Evolutionary conservation across 1,140 invertebrate genomes (phyloP), one percentile per base, ranked within the genome.

Genomic region (Elymnias hypermnestra): DNA sequence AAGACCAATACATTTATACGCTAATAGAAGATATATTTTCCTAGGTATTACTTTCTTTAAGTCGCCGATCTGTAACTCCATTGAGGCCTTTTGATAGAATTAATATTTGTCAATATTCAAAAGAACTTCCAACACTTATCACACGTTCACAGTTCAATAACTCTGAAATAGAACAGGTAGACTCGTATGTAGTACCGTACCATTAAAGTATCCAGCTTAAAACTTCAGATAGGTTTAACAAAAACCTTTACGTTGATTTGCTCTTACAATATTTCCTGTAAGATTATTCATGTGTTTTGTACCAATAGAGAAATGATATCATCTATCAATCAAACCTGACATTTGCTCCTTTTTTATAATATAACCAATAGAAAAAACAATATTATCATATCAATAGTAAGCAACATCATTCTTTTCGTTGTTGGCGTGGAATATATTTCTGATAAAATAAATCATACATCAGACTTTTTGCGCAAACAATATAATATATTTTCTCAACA

Each of bases 61-160:
- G 19, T 4, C 3, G 6, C 3, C 19, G 3, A 9, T 29, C 10
- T 13, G 14, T 29, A 9, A 29, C 19, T 12, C 26, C 14, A 29
- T 29, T 37, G 5, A 37, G 5, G 35, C 3, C 33, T 9, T n/a
- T 22, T 37, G 35, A 37, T 37, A 29, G 26, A 29, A 13, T 29
- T 29, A 13, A 7, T 13, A 29, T 29, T 29, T 29, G 9, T 29
- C 26, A 22, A 19, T 43, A 35, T 43, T 35, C 29, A 43, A 4
- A 23, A 6, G n/a, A 35, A 43, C 28, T 43, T 43, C 28, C 17
- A 35, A 29, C 4, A 43, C 29, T 35, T 33, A 43, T 43, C 31
- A 43, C 28, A 33, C 28, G 10, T 33, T 43, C 17, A 33, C 41
- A 43, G 15, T 14, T 43, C 41, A 43, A 43, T 43, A 15, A 43